A percentile compares a stretch with the other conserved stretches of the same genome.
Conservation (phyloP, 2,113 vertebrate species). For the Acinonyx jubatus region DNA sequence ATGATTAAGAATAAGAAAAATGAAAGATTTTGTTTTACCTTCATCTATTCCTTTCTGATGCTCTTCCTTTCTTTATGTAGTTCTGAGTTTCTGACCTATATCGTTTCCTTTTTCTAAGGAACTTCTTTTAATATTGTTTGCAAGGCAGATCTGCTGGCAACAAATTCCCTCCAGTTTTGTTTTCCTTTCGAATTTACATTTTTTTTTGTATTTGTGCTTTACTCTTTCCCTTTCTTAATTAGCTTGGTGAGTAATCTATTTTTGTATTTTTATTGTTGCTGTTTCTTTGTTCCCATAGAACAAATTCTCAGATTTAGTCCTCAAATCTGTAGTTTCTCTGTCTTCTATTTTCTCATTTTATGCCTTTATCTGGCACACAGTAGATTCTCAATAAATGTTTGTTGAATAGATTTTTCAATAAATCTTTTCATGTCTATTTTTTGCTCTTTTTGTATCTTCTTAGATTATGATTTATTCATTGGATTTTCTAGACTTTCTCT, state of each 20-base stretch:
- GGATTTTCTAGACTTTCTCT: not conserved
- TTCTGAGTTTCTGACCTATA: not conserved
- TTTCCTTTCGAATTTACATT: not conserved
- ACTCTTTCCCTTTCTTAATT: not conserved
- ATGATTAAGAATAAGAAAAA: not conserved
- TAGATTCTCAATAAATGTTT: not conserved
- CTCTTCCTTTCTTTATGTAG: not conserved
- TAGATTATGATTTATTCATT: not conserved
- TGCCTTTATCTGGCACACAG: not conserved
- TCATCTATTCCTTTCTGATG: not conserved
- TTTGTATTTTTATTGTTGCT: not conserved
- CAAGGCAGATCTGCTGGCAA: not conserved
- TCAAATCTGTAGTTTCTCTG: not conserved
- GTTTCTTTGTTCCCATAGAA: not conserved
- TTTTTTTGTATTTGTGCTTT: not conserved
- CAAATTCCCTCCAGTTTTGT: not conserved
- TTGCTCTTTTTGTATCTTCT: not conserved
- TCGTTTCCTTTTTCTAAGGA: not conserved
- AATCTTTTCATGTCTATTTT: not conserved
- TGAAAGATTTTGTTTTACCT: not conserved
- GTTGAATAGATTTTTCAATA: not conserved
- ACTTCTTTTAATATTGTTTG: not conserved
- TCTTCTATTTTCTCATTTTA: not conserved
- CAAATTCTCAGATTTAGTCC: not conserved
- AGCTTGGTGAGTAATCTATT: not conserved